Percentiles rank a stretch among this genome's conserved stretches.
Conservation (phyloP, 2,888 invertebrate species). For the Syritta pipiens region DNA sequence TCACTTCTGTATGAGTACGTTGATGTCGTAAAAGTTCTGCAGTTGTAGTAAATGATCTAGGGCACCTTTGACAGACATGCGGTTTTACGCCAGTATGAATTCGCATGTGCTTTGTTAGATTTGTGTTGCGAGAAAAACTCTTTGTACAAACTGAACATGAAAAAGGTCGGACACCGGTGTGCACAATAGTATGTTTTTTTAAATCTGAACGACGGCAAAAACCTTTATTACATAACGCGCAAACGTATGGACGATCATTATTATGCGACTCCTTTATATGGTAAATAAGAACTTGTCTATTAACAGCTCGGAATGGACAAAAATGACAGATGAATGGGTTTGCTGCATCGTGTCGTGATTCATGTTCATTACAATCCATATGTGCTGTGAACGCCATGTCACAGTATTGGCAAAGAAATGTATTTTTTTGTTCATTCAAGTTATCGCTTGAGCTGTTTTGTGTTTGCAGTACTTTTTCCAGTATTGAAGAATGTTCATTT, state of each 20-base stretch:
- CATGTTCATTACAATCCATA: constrained; percentile 84
- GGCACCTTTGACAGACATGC: constrained; percentile 86
- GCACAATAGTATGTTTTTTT: constrained; percentile 87
- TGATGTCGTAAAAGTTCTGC: constrained; percentile 85
- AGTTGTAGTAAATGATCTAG: constrained; percentile 86
- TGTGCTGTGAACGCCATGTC: constrained; percentile 86
- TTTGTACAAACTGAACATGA: constrained; percentile 87
- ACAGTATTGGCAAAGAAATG: constrained; percentile 86
- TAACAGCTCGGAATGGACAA: constrained; percentile 73
- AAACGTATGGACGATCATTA: constrained; percentile 85
- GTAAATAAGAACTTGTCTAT: constrained; percentile 79
- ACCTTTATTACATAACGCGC: constrained; percentile 85
- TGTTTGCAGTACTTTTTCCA: constrained; percentile 29
- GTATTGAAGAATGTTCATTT: constrained; percentile 49
- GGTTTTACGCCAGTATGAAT: constrained; percentile 87
- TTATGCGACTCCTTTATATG: constrained; percentile 85
- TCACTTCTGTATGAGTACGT: constrained; percentile 84
- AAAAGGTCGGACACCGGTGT: constrained; percentile 87
- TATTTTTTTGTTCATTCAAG: constrained; percentile 79
- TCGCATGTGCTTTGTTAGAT: constrained; percentile 86
- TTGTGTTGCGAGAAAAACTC: constrained; percentile 88
- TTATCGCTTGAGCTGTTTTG: constrained; percentile 25
- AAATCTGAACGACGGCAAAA: constrained; percentile 86
- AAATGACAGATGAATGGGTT: constrained; percentile 76
- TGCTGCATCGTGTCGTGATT: constrained; percentile 82